Evolutionary conservation across 92 coral and sea anemone genomes (phyloP), one percentile per base, ranked within the genome.

Genomic region (Paragorgia papillata): DNA sequence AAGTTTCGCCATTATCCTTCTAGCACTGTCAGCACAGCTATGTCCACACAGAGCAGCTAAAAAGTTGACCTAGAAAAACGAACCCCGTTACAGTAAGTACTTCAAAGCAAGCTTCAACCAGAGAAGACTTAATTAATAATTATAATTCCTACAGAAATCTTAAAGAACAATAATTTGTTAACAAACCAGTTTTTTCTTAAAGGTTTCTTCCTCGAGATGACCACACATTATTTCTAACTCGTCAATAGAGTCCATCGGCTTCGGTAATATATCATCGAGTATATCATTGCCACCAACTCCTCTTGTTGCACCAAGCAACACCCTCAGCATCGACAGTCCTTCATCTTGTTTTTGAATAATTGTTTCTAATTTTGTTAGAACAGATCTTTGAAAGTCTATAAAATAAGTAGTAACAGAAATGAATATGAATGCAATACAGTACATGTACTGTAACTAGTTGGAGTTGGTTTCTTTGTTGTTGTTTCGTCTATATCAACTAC

Each of bases 341-440:
- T 60, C 67, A 9, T 60, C 35, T 30, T 60, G 67, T 32, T 60
- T n/a, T n/a, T n/a, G n/a, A n/a, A n/a, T n/a, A n/a, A n/a, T n/a
- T n/a, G n/a, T n/a, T n/a, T n/a, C n/a, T 60, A 60, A 25, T 26
- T 60, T 60, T 60, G 66, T 20, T 8, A 60, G 66, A 20, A 60
- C 66, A 30, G n/a, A 25, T 60, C 66, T 25, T 6, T 60, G 33
- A 32, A 60, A 60, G 28, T 60, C 66, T 60, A 30, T 1, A 20
- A 26, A 3, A 60, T 27, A 60, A 20, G 28, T 21, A 60, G 43
- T 37, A 4, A 12, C 43, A 37, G 43, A 5, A 37, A 37, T 37
- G 5, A 37, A 37, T 37, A 37, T 37, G n/a, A n/a, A n/a, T n/a
- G n/a, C n/a, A n/a, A n/a, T n/a, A n/a, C n/a, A n/a, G n/a, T n/a